Conservation (phyloP, 2,888 invertebrate species). For the Holacanthella duospinosa region DNA sequence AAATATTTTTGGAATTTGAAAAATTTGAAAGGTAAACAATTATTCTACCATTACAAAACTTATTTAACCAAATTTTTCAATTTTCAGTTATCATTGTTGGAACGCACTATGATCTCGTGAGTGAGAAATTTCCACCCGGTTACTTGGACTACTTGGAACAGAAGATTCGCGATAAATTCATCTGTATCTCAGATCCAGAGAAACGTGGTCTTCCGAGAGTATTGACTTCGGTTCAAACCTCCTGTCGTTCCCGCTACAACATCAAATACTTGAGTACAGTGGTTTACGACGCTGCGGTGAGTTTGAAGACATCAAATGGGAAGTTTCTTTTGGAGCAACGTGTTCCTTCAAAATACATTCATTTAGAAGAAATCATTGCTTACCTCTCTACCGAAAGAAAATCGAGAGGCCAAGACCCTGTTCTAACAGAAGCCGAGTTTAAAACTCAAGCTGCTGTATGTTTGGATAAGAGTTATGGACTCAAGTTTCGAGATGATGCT, state of each 20-base stretch:
- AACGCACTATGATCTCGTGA: constrained; percentile 84
- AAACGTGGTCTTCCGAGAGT: constrained; percentile 90
- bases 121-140: constrained; percentile 49
- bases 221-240: constrained; percentile 71
- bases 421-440: constrained; percentile 71
- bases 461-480: constrained; percentile 35
- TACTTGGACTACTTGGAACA: constrained; percentile 71
- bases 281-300: constrained; percentile 87
- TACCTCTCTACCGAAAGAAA: constrained; percentile 60
- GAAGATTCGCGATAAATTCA: constrained; percentile 70
- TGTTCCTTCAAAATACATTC: constrained; percentile 89
- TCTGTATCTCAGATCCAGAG: constrained; percentile 88
- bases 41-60: no score
- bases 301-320: constrained; percentile 79
- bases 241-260: constrained; percentile 74
- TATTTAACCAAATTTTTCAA: no score
- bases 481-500: constrained; percentile 35
- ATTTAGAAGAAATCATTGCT: constrained; percentile 82
- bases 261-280: constrained; percentile 78
- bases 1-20: no score
- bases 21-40: no score
- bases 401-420: constrained; percentile 58
- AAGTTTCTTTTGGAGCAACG: constrained; percentile 83
- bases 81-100: constrained; percentile 75
- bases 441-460: constrained; percentile 42